Evolutionary conservation across 2,888 invertebrate genomes (phyloP), one percentile per base, ranked within the genome.

Genomic region (Dioctria rufipes): DNA sequence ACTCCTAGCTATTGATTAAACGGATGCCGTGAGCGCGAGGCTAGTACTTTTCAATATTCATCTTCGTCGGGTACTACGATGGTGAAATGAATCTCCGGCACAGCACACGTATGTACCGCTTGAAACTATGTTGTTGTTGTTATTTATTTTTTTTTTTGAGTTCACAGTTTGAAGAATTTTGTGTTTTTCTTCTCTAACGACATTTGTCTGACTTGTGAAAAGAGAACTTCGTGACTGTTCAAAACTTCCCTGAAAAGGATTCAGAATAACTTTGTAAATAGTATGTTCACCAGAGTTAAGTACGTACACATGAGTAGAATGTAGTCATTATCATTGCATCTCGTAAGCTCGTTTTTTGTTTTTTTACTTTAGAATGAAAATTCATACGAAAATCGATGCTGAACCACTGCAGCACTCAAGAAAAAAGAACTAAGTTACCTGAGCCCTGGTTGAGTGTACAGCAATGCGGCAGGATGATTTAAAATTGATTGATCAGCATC

Each of bases 371-470:
- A 37, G 63, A 77, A 43, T 46, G 63, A 77, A 63, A 66, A 51
- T 66, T 51, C 54, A 51, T 54, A 51, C 40, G 66, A 78, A n/a
- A 78, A 78, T 78, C 78, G 78, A 78, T 78, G 54, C 51, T 63
- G 78, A 78, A 78, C 66, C 65, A 78, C 78, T 78, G 78, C 78
- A 78, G 78, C 78, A 78, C 78, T 78, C 78, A 78, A 78, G 78
- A 66, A 65, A 66, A 65, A 66, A 66, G 66, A 78, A 66, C 63
- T 42, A 78, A 66, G 66, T 66, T 66, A 66, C 65, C 66, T 78
- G 65, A 66, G 66, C 63, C 66, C 66, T 51, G 65, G 66, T 66
- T 65, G 66, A 66, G 66, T 78, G 65, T 66, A 78, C 78, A 66
- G 78, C 78, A 78, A 51, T 78, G 78, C 78, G 78, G 78, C 63